Conservation (phyloP, 2,797 vertebrate genomes). For the Passerculus sandwichensis region DNA sequence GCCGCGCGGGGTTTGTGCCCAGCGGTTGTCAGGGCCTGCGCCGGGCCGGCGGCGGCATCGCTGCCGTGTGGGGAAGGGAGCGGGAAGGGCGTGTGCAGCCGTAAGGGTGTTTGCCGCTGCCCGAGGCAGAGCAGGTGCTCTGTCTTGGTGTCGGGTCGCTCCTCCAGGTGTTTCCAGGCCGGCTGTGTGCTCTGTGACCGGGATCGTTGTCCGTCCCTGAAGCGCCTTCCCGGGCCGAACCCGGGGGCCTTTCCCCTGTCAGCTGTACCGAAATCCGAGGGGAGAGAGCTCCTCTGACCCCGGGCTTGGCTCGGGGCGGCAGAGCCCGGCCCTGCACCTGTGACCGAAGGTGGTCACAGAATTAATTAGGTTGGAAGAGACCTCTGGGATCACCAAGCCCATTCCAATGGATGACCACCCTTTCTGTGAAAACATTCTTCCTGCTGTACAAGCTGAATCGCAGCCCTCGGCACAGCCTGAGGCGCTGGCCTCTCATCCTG, state of each 20-base stretch:
- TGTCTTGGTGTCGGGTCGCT: no score
- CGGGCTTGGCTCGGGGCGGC: no score
- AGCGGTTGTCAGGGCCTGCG: neutral
- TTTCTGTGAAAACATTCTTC: neutral
- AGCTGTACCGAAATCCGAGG: fast-evolving
- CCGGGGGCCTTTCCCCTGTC: neutral
- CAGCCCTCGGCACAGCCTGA: neutral
- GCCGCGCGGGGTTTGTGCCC: neutral
- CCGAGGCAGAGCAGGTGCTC: neutral
- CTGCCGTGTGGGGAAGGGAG: no score
- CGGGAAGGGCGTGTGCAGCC: neutral
- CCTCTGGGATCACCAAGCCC: neutral
- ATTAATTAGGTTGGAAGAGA: neutral
- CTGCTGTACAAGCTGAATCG: neutral
- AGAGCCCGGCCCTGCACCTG: neutral
- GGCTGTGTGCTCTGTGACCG: fast-evolving
- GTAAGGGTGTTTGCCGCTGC: neutral
- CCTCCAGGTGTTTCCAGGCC: neutral
- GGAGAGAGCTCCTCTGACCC: no score
- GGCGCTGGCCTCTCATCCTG: neutral
- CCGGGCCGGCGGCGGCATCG: neutral
- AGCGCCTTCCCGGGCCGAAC: neutral
- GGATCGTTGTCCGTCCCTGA: fast-evolving
- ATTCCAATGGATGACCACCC: neutral
- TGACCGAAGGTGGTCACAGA: no score